A percentile compares a stretch with the other conserved stretches of the same genome.
Evolutionary conservation across 2,113 vertebrate species (phyloP).

Genomic region (Rhinichthys klamathensis): DNA sequence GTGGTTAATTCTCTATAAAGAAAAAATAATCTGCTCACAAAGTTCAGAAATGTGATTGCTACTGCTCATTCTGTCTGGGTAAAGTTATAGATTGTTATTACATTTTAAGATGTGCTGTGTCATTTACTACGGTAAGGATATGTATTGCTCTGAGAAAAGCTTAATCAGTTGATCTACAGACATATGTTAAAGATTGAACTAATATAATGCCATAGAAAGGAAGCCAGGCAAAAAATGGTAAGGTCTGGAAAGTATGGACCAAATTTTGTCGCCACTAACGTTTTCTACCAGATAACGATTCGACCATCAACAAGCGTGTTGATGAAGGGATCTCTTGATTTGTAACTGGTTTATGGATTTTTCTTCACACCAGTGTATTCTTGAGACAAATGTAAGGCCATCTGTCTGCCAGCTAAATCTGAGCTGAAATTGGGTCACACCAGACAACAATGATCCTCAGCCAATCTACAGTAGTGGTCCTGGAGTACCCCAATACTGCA

Average conservation of each 20-base stretch:
- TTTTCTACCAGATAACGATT: not conserved
- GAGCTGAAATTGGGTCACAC: not conserved
- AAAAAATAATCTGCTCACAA: not conserved
- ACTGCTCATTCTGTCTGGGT: not conserved
- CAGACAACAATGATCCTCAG: not conserved
- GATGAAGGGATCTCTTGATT: not conserved
- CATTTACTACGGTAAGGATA: not conserved
- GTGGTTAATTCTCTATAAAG: no score
- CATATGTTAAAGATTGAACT: not conserved
- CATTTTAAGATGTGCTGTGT: not conserved
- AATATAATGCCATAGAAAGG: not conserved
- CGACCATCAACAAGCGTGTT: not conserved
- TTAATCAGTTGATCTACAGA: not conserved
- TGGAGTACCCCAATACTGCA: no score
- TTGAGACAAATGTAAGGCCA: not conserved
- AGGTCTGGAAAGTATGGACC: not conserved
- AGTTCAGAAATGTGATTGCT: not conserved
- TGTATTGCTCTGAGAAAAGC: not conserved
- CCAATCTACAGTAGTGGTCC: not conserved
- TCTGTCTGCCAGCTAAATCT: not conserved
- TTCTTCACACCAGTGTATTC: conserved; percentile 5
- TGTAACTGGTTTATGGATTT: not conserved
- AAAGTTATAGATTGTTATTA: not conserved
- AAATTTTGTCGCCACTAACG: not conserved
- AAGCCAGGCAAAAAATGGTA: not conserved